phyloP scores from a whole-genome alignment of 2,113 vertebrate genomes.

The Callionymus lyra region DNA sequence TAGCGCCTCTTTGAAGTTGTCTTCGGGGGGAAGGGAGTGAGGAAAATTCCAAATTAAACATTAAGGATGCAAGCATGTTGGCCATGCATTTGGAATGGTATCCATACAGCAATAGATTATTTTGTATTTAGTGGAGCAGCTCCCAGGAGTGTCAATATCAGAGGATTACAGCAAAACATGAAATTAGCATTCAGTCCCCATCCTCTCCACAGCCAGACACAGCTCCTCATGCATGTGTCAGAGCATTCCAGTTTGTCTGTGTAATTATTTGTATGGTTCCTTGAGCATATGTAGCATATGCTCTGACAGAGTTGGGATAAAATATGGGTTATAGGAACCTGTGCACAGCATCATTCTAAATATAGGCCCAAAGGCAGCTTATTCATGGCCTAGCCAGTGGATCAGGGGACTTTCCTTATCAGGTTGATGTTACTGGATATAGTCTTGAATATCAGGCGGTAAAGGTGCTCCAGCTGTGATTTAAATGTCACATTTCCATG shows the following conservation, averaged over 20 bases:
- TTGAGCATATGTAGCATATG: constrained; percentile 36
- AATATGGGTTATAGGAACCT: constrained; percentile 51
- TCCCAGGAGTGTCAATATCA: constrained; percentile 76
- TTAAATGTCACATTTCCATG: constrained; percentile 47
- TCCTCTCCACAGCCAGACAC: constrained; percentile 55
- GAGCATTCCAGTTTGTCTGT: constrained; percentile 8
- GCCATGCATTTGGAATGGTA: constrained; percentile 66
- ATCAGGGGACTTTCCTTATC: constrained; percentile 19
- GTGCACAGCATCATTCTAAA: constrained; percentile 22
- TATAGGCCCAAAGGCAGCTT: constrained; percentile 13
- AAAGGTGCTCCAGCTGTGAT: constrained; percentile 30
- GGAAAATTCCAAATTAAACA: constrained; percentile 73
- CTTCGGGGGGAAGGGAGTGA: constrained; percentile 61
- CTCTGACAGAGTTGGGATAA: constrained; percentile 33
- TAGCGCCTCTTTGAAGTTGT: constrained; percentile 71
- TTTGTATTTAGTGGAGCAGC: constrained; percentile 75
- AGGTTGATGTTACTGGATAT: constrained; percentile 31
- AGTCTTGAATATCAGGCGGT: constrained; percentile 14
- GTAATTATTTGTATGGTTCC: constrained; percentile 16
- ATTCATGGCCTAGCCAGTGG: constrained; percentile 11
- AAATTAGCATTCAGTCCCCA: constrained; percentile 75
- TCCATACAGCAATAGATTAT: constrained; percentile 74
- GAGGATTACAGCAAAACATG: constrained; percentile 74
- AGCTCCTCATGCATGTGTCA: constrained; percentile 39
- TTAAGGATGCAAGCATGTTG: constrained; percentile 69